These are phyloP conservation scores for Prionchulus punctatus DNA, from an alignment of 2,888 invertebrate species.

Conservation along the genomic window DNA sequence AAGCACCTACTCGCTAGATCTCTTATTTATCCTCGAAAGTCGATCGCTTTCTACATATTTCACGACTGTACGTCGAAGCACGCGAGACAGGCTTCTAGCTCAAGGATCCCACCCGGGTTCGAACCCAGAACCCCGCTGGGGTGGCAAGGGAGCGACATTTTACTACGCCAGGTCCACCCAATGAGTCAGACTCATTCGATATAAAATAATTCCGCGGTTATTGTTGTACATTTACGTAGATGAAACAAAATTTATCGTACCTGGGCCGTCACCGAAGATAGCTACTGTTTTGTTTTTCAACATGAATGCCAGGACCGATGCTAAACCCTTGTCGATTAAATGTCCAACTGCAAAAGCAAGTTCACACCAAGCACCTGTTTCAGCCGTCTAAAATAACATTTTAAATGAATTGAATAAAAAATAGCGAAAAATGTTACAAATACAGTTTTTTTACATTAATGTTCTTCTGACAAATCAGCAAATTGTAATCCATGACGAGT, in stretches of 20 bases:
- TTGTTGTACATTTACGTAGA: too few relatives aligned
- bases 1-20: too few relatives aligned
- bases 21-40: too few relatives aligned
- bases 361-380: constrained; percentile 8
- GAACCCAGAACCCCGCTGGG: too few relatives aligned
- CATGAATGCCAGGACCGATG: background rate
- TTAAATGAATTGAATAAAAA: background rate
- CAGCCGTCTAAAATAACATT: background rate
- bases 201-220: too few relatives aligned
- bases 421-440: background rate
- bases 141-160: too few relatives aligned
- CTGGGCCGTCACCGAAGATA: constrained; percentile 9
- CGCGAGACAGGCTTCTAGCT: too few relatives aligned
- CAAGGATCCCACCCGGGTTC: too few relatives aligned
- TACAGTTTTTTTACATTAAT: background rate
- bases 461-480: background rate
- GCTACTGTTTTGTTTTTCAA: constrained; percentile 3
- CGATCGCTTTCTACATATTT: too few relatives aligned
- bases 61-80: too few relatives aligned
- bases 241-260: background rate
- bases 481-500: background rate
- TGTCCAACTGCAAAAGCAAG: background rate
- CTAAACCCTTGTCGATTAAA: constrained; percentile 3
- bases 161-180: too few relatives aligned
- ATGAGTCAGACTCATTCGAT: too few relatives aligned